phyloP scores from a whole-genome alignment of 2,797 vertebrate species.

The Sebastes kiyomatsui region DNA sequence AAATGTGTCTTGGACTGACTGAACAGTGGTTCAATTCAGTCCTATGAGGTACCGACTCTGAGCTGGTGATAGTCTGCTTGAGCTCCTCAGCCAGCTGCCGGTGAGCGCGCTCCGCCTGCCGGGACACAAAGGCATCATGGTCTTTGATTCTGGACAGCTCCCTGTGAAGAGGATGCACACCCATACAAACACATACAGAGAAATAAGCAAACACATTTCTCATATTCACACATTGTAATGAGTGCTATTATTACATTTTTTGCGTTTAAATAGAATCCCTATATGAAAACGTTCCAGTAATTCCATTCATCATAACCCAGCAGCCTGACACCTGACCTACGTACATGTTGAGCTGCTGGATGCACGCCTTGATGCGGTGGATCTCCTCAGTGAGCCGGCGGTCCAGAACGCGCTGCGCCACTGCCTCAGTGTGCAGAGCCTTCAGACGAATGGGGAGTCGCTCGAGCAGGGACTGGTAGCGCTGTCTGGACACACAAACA shows the following conservation, averaged over 20 bases:
- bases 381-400: slow-evolving; percentile 87
- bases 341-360: slow-evolving; percentile 85
- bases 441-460: slow-evolving; percentile 84
- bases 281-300: background rate
- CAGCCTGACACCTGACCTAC: slow-evolving; percentile 60
- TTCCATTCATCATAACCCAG: background rate
- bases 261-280: slow-evolving; percentile 58
- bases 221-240: slow-evolving; percentile 23
- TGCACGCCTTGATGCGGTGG: slow-evolving; percentile 82
- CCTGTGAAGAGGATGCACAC: slow-evolving; percentile 66
- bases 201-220: background rate
- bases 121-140: slow-evolving; percentile 81
- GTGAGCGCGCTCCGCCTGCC: slow-evolving; percentile 80
- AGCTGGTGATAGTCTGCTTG: slow-evolving; percentile 79
- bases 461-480: slow-evolving; percentile 87
- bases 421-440: slow-evolving; percentile 85
- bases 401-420: slow-evolving; percentile 86
- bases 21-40: background rate
- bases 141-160: slow-evolving; percentile 82
- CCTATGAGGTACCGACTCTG: slow-evolving; percentile 80
- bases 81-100: slow-evolving; percentile 80
- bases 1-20: background rate
- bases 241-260: background rate
- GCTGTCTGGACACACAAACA: slow-evolving; percentile 78
- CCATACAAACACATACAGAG: background rate